A percentile compares a stretch with the other conserved stretches of the same genome.
phyloP scores from a whole-genome alignment of 2,113 vertebrate genomes.

The Brachypteracias leptosomus region DNA sequence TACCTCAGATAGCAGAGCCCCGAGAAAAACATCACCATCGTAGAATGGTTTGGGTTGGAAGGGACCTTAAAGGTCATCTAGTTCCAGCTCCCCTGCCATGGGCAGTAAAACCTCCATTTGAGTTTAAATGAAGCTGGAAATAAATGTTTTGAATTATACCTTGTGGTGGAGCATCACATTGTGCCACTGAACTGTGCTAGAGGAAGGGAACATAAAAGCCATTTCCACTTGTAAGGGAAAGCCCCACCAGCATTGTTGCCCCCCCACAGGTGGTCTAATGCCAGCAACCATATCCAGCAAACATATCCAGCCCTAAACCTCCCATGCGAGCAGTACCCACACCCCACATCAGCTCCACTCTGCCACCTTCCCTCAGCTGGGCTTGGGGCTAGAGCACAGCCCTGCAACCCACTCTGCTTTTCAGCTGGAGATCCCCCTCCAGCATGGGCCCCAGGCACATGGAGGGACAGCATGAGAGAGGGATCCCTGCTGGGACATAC shows the following conservation, averaged over 20 bases:
- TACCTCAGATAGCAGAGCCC: background rate
- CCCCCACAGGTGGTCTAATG: accelerated
- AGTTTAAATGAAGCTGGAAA: background rate
- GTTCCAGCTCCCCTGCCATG: no score
- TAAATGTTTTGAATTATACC: background rate
- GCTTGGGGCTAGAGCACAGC: background rate
- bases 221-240: background rate
- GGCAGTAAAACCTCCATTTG: no score
- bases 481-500: accelerated
- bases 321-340: background rate
- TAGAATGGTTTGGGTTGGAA: no score
- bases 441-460: background rate
- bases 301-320: background rate
- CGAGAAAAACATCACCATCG: background rate
- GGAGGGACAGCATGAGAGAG: background rate
- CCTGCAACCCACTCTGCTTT: background rate
- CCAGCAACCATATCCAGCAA: accelerated
- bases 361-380: background rate
- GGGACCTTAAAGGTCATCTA: no score
- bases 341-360: background rate
- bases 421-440: background rate
- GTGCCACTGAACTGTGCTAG: background rate
- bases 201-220: background rate
- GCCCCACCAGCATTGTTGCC: background rate
- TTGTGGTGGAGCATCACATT: background rate